Evolutionary conservation across 2,888 invertebrate genomes (phyloP), one percentile per base, ranked within the genome.

Genomic region (Nomada flava): DNA sequence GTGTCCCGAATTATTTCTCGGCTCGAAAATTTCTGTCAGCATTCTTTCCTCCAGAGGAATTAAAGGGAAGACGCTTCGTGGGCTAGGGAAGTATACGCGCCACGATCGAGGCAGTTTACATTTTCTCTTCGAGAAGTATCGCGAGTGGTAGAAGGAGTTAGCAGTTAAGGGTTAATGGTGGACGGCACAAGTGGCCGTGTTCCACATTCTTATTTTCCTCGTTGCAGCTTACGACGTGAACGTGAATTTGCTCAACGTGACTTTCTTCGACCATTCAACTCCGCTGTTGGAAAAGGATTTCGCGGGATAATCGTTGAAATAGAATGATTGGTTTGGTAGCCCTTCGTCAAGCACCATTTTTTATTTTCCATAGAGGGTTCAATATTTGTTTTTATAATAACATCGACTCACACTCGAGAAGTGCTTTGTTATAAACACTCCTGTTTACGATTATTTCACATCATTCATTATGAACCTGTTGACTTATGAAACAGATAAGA

Each of bases 161-260:
- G 44, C 70, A 60, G 13, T 57, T 57, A 26, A 59, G 69, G 47
- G 69, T 69, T 69, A 59, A 57, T 59, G 57, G 62, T 76, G 44
- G 47, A 20, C 62, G 71, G 20, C 63, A n/a, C 44, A 29, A 55
- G 47, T 13, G 62, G 55, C 47, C 5, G 44, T 63, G 47, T 47
- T 70, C 55, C 62, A 70, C 76, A 55, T 63, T 76, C 62, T 63
- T 76, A 76, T 76, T 71, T 71, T 63, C 47, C 62, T 70, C 71
- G 53, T 71, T 71, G 63, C 26, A 47, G 71, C n/a, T 71, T 47
- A 63, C 53, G 67, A 62, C 11, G 44, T 9, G 23, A 29, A 20
- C 62, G 47, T n/a, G 76, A 76, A 70, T 76, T 76, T 63, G 47
- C 62, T 23, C 76, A 55, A 63, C 76, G 76, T 76, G 76, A 76